Evolutionary conservation across 2,113 vertebrate genomes (phyloP).

Genomic region (Gymnocephalus cernua): DNA sequence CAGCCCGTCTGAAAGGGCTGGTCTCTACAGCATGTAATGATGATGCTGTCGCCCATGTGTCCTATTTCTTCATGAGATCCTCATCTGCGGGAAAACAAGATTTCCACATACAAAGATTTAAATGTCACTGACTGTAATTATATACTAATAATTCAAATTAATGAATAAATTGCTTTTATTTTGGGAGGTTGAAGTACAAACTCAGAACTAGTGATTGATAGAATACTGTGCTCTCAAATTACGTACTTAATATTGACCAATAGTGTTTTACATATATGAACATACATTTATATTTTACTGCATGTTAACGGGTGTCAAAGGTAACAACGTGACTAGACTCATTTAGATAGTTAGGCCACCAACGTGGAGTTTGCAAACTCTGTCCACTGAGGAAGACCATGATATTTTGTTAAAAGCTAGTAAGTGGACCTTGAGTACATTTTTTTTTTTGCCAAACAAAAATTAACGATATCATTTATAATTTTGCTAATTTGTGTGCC

Average conservation of each 20-base stretch:
- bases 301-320: background rate
- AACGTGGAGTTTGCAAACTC: background rate
- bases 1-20: conserved; percentile 36
- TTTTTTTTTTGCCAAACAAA: background rate
- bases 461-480: too few species aligned
- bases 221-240: background rate
- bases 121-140: background rate
- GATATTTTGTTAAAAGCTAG: background rate
- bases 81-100: background rate
- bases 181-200: background rate
- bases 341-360: background rate
- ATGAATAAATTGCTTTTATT: background rate
- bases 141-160: too few species aligned
- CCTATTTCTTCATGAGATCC: conserved; percentile 6
- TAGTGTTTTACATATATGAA: background rate
- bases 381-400: background rate
- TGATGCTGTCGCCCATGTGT: conserved; percentile 1
- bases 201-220: background rate
- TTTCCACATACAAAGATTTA: background rate
- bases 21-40: conserved; percentile 19
- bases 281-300: background rate
- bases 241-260: background rate
- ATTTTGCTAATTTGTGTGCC: background rate
- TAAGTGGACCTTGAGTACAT: background rate
- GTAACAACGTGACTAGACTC: background rate